Conservation (phyloP, 1,140 invertebrate genomes). For the Euura lappo region DNA sequence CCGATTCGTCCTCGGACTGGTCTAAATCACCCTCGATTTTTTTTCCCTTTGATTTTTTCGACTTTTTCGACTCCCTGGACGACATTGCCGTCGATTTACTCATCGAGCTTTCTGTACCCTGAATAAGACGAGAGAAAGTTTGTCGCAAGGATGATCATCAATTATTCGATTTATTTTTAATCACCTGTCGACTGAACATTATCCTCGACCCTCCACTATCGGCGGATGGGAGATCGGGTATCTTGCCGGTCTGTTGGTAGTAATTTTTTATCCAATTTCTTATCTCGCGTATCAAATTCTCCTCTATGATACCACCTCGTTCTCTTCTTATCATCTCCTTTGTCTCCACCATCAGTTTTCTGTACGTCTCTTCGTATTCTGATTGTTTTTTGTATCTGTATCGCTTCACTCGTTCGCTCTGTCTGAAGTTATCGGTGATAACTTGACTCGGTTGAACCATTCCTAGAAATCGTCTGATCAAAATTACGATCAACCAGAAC, state of each 20-base stretch:
- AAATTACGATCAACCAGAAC: background rate
- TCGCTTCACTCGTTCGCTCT: conserved; percentile 61
- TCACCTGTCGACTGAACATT: conserved; percentile 79
- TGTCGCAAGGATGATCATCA: background rate
- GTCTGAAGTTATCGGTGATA: conserved; percentile 42
- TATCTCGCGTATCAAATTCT: conserved; percentile 85
- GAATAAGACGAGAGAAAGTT: conserved; percentile 7
- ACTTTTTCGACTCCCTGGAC: conserved; percentile 78
- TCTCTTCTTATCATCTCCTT: conserved; percentile 68
- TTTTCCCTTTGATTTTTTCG: conserved; percentile 62
- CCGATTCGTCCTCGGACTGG: conserved; percentile 65
- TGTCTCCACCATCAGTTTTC: conserved; percentile 63
- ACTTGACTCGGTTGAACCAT: conserved; percentile 57
- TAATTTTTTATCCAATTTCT: conserved; percentile 84
- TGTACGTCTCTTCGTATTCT: conserved; percentile 67
- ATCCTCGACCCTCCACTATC: conserved; percentile 86
- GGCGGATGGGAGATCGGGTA: conserved; percentile 89
- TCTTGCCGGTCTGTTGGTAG: conserved; percentile 81
- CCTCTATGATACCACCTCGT: conserved; percentile 72
- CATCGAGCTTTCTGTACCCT: conserved; percentile 74
- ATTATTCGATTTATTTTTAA: background rate
- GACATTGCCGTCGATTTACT: conserved; percentile 79
- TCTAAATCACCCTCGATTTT: conserved; percentile 62
- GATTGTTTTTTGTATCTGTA: conserved; percentile 67
- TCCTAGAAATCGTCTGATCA: conserved; percentile 34